phyloP scores from a whole-genome alignment of 1,140 invertebrate species.

The Cydia splendana region DNA sequence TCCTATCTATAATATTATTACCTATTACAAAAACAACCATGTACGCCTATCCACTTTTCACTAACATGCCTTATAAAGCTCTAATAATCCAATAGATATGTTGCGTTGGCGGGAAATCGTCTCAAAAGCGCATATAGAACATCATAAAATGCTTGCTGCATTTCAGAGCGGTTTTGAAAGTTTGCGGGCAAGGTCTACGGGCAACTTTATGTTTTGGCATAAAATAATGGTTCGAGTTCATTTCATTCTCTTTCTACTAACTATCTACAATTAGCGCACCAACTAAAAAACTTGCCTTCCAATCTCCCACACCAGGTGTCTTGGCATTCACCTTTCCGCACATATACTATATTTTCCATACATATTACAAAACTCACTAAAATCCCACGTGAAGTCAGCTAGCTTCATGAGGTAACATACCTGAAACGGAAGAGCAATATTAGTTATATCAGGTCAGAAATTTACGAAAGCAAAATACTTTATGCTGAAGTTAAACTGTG shows the following conservation, averaged over 20 bases:
- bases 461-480: no score
- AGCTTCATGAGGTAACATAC: background rate
- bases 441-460: background rate
- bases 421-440: background rate
- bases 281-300: no score
- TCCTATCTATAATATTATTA: conserved; percentile 69
- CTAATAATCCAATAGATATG: conserved; percentile 57
- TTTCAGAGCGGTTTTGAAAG: conserved; percentile 35
- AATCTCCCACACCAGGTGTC: no score
- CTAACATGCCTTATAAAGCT: conserved; percentile 67
- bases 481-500: background rate
- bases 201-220: background rate
- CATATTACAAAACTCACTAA: no score
- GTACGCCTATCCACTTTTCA: conserved; percentile 62
- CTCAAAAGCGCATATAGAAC: conserved; percentile 23
- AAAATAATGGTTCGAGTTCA: background rate
- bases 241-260: no score
- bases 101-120: conserved; percentile 62
- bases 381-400: background rate
- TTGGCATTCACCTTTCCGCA: no score
- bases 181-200: conserved; percentile 14
- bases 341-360: no score
- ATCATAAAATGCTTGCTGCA: conserved; percentile 43
- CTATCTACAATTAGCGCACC: no score
- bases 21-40: conserved; percentile 59